Conservation (phyloP, 2,797 vertebrate genomes). For the Takifugu ocellatus region DNA sequence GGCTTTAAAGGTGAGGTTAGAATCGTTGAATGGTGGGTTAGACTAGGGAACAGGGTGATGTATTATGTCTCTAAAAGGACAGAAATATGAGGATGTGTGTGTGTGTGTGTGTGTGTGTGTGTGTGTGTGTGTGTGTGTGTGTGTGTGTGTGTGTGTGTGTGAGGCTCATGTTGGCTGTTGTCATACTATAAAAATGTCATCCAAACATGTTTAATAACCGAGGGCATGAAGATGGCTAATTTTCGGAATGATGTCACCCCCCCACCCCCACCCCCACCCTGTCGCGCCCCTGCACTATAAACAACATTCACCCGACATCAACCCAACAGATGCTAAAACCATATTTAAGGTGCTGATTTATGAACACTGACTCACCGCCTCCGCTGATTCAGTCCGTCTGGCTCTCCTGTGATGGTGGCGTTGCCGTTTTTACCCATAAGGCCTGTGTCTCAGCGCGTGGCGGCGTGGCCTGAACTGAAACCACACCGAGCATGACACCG, state of each 20-base stretch:
- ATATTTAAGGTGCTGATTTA: constrained; percentile 39
- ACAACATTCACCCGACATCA: constrained; percentile 32
- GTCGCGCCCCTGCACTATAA: constrained; percentile 15
- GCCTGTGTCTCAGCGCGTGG: constrained; percentile 32
- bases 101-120: background rate
- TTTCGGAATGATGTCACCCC: constrained; percentile 46
- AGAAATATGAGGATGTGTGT: no score
- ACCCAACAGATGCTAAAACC: constrained; percentile 30
- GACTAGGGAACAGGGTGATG: no score
- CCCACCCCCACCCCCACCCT: background rate
- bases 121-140: background rate
- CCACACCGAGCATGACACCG: constrained; percentile 53
- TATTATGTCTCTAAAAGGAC: no score
- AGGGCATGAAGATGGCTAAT: constrained; percentile 53
- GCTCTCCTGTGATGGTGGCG: constrained; percentile 22
- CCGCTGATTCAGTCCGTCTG: constrained; percentile 14
- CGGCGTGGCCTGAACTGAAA: constrained; percentile 46
- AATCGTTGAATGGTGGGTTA: no score
- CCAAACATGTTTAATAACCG: constrained; percentile 43
- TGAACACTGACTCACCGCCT: constrained; percentile 43
- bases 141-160: background rate
- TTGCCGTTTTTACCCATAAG: constrained; percentile 27
- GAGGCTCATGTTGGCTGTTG: constrained; percentile 12
- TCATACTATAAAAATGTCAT: constrained; percentile 28
- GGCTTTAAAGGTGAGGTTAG: no score